Evolutionary conservation across 2,797 vertebrate genomes (phyloP).

Genomic region (Alosa sapidissima): DNA sequence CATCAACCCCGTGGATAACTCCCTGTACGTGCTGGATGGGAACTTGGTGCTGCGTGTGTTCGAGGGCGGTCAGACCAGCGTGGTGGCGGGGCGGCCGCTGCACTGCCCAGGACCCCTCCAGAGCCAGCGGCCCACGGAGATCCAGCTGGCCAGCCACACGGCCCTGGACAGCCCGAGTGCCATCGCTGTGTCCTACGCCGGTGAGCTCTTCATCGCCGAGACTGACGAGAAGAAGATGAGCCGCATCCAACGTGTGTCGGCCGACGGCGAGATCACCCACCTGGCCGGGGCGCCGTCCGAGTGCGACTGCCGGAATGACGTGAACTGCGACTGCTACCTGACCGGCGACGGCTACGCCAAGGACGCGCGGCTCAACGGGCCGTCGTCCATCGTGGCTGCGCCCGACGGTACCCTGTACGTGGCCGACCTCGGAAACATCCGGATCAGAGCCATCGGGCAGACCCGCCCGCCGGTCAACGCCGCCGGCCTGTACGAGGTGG

Average conservation of each 20-base stretch:
- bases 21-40: slow-evolving; percentile 93
- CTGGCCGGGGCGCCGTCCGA: slow-evolving; percentile 90
- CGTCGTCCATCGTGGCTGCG: slow-evolving; percentile 91
- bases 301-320: slow-evolving; percentile 96
- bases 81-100: slow-evolving; percentile 89
- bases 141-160: slow-evolving; percentile 86
- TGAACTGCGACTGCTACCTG: slow-evolving; percentile 98
- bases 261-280: slow-evolving; percentile 92
- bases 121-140: slow-evolving; percentile 77
- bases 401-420: slow-evolving; percentile 93
- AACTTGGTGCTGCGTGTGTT: slow-evolving; percentile 95
- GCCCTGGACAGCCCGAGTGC: slow-evolving; percentile 90
- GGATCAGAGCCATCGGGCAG: slow-evolving; percentile 88
- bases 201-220: slow-evolving; percentile 90
- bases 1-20: slow-evolving; percentile 97
- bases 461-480: slow-evolving; percentile 83
- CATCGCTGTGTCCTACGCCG: slow-evolving; percentile 90
- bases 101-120: slow-evolving; percentile 89
- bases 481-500: slow-evolving; percentile 83
- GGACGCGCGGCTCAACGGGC: slow-evolving; percentile 91
- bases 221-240: slow-evolving; percentile 96
- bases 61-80: slow-evolving; percentile 92
- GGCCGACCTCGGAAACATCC: slow-evolving; percentile 94
- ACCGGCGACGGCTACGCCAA: slow-evolving; percentile 96
- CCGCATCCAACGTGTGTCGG: slow-evolving; percentile 90